Percentiles rank a stretch among this genome's conserved stretches.
Conservation (phyloP, 2,888 invertebrate species). For the Phortica okadai region DNA sequence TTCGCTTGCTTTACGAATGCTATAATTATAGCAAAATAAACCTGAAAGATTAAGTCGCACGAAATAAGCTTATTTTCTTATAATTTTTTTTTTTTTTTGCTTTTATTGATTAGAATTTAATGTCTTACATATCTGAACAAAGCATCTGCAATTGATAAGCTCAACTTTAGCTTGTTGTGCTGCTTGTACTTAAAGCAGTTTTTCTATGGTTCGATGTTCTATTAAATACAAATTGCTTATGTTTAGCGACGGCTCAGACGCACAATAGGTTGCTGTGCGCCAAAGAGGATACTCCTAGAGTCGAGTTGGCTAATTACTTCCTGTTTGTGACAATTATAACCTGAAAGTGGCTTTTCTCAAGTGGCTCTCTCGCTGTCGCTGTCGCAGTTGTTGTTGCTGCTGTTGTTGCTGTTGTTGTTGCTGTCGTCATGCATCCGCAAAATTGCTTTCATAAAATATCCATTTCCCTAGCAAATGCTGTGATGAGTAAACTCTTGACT, state of each 20-base stretch:
- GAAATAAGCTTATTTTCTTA: neutral
- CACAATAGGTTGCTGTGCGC: neutral
- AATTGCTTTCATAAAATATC: slow-evolving; percentile 5
- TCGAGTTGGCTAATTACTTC: slow-evolving; percentile 13
- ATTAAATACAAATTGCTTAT: neutral
- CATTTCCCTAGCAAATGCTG: neutral
- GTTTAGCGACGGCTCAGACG: neutral
- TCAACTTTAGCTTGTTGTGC: neutral
- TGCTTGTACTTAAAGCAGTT: too few relatives aligned
- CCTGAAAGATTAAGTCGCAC: neutral
- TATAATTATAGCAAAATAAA: neutral
- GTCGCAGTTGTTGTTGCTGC: neutral
- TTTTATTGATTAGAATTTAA: too few relatives aligned
- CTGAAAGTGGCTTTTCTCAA: slow-evolving; percentile 8
- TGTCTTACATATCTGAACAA: too few relatives aligned
- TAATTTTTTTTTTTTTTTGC: too few relatives aligned
- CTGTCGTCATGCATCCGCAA: neutral
- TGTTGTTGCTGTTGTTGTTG: neutral
- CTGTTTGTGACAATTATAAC: slow-evolving; percentile 11
- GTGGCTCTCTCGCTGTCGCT: neutral
- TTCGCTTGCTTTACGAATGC: neutral
- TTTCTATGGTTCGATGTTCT: neutral
- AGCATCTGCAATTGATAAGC: too few relatives aligned
- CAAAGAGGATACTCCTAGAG: neutral
- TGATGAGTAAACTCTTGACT: neutral